Evolutionary conservation across 2,888 invertebrate genomes (phyloP).

Genomic region (Cosmorhoe ocellata): DNA sequence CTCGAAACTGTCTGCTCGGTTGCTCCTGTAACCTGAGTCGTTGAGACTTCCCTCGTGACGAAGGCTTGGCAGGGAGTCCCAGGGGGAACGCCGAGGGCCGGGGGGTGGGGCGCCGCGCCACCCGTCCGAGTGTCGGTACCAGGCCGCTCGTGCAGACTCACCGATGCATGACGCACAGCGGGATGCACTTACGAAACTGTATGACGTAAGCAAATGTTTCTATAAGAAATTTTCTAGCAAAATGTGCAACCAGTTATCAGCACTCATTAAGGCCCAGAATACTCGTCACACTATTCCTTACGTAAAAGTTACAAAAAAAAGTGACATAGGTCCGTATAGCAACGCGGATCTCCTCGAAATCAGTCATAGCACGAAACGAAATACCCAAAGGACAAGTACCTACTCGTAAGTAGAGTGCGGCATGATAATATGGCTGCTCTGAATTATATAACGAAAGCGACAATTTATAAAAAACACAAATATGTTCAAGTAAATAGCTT

Average conservation of each 20-base stretch:
- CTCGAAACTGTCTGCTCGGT: conserved; percentile 92
- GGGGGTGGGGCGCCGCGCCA: conserved; percentile 85
- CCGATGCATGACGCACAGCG: conserved; percentile 94
- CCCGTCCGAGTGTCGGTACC: conserved; percentile 95
- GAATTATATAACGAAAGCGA: no score
- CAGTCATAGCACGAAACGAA: no score
- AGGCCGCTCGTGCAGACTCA: conserved; percentile 93
- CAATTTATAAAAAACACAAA: no score
- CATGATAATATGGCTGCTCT: no score
- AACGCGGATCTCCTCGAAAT: no score
- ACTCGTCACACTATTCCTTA: no score
- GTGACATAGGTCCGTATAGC: no score
- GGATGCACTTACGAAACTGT: conserved; percentile 82
- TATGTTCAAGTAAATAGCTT: no score
- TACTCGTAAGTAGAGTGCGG: no score
- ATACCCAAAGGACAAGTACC: no score
- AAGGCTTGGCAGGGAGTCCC: conserved; percentile 93
- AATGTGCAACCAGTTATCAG: neutral
- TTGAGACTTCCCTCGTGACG: conserved; percentile 93
- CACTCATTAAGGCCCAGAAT: no score
- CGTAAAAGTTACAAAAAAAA: no score
- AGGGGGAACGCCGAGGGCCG: conserved; percentile 89
- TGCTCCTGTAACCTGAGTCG: conserved; percentile 93
- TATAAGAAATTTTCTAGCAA: neutral
- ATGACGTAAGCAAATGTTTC: conserved; percentile 20